A percentile compares a stretch with the other conserved stretches of the same genome.
Conservation (phyloP, 2,113 vertebrate species). For the Equus quagga region DNA sequence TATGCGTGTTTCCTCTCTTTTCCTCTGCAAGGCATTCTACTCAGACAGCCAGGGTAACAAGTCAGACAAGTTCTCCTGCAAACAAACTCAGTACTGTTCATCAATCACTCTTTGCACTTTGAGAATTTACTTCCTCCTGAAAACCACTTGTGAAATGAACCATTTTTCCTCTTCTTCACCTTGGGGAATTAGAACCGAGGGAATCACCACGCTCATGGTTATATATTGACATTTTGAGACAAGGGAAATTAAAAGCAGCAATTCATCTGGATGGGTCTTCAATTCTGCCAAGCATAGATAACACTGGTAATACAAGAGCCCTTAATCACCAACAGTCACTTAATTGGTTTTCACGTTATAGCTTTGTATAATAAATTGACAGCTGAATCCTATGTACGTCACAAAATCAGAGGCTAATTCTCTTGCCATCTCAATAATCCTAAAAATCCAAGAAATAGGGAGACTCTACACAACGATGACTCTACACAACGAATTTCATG, state of each 20-base stretch:
- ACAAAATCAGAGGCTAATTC: neutral
- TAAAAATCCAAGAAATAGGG: neutral
- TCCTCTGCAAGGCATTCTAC: neutral
- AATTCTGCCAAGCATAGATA: neutral
- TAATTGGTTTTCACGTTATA: neutral
- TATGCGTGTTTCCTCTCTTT: neutral
- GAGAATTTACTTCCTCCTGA: conserved; percentile 53
- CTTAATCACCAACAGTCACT: neutral
- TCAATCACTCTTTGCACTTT: conserved; percentile 25
- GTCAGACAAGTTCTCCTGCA: conserved; percentile 32
- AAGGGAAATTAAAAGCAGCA: neutral
- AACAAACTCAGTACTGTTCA: conserved; percentile 53
- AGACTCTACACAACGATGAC: no score
- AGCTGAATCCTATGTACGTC: neutral
- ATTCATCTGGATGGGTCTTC: neutral
- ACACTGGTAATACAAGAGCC: neutral
- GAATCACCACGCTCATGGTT: neutral
- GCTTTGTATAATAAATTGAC: neutral
- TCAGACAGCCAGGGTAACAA: neutral
- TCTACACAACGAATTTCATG: neutral
- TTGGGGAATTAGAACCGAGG: neutral
- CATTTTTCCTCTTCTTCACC: conserved; percentile 53
- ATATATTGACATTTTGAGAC: neutral
- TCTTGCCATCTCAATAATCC: neutral
- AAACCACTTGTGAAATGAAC: conserved; percentile 44